A percentile compares a stretch with the other conserved stretches of the same genome.
phyloP scores from a whole-genome alignment of 2,113 vertebrate genomes.

The Salvator merianae region DNA sequence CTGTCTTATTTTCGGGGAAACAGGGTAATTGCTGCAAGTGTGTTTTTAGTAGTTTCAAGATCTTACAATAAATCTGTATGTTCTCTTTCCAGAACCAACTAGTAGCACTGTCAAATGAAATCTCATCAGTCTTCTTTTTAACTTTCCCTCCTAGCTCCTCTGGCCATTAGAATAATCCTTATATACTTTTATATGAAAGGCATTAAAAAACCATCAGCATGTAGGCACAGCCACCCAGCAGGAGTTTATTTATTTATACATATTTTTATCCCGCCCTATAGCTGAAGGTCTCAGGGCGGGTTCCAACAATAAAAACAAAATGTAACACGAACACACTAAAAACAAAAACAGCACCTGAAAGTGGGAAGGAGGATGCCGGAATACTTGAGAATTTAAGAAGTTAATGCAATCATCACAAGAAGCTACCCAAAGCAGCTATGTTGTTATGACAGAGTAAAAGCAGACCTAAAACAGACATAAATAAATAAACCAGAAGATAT shows the following conservation, averaged over 20 bases:
- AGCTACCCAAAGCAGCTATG: not conserved
- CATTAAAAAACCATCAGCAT: no score
- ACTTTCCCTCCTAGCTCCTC: conserved; percentile 6
- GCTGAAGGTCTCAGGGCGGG: no score
- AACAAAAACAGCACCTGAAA: no score
- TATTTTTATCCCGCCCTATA: no score
- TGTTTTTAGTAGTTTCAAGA: conserved; percentile 15
- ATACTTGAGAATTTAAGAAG: not conserved
- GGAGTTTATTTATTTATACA: no score
- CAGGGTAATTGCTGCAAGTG: conserved; percentile 13
- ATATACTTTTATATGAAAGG: conserved; percentile 44
- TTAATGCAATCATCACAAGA: not conserved
- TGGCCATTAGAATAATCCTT: conserved; percentile 29
- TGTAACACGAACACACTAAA: no score
- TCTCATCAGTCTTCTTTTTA: conserved; percentile 17
- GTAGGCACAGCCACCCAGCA: no score
- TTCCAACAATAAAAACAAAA: no score
- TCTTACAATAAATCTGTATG: not conserved
- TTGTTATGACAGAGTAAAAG: no score
- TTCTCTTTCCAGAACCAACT: conserved; percentile 26
- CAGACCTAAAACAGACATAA: not conserved
- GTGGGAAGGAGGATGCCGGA: not conserved
- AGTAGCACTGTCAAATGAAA: conserved; percentile 7
- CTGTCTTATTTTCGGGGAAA: no score
- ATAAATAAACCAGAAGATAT: not conserved